These are phyloP conservation scores for Castor canadensis DNA, from an alignment of 2,113 vertebrate genomes.

Conservation along the genomic window DNA sequence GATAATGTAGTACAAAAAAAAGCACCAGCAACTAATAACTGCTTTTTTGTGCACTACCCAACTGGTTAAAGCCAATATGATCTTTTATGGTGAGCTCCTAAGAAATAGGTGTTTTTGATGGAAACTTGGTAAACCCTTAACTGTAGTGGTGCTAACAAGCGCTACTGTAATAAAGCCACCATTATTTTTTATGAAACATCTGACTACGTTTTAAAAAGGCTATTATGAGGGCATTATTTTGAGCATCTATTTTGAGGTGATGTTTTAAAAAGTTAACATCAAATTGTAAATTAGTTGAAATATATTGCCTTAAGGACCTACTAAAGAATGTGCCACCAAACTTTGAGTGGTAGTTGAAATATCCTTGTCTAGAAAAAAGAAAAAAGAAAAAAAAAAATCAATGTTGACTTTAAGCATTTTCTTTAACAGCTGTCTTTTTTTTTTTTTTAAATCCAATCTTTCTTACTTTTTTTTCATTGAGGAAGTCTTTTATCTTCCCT, in stretches of 20 bases:
- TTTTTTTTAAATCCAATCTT: background rate
- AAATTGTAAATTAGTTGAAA: constrained; percentile 75
- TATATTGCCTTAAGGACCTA: constrained; percentile 88
- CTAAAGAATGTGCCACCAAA: constrained; percentile 82
- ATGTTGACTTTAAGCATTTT: constrained; percentile 69
- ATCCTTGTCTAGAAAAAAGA: constrained; percentile 58
- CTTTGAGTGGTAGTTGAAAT: constrained; percentile 71
- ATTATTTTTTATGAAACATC: constrained; percentile 69
- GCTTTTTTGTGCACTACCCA: constrained; percentile 64
- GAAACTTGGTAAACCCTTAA: constrained; percentile 48
- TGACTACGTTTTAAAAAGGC: constrained; percentile 58
- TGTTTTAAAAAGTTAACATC: constrained; percentile 66
- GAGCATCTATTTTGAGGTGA: constrained; percentile 67
- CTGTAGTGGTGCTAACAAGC: constrained; percentile 17
- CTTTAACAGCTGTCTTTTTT: constrained; percentile 62
- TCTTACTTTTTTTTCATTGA: constrained; percentile 48
- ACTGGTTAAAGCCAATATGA: background rate
- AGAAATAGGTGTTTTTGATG: constrained; percentile 45
- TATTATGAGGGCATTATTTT: constrained; percentile 54
- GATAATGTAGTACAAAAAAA: constrained; percentile 73
- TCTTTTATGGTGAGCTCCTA: constrained; percentile 47
- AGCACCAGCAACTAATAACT: constrained; percentile 13
- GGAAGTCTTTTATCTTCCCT: constrained; percentile 76
- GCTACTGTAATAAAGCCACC: constrained; percentile 57
- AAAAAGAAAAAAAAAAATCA: constrained; percentile 65